Conservation (phyloP, 2,113 vertebrate species). For the Coracopsis vasa region DNA sequence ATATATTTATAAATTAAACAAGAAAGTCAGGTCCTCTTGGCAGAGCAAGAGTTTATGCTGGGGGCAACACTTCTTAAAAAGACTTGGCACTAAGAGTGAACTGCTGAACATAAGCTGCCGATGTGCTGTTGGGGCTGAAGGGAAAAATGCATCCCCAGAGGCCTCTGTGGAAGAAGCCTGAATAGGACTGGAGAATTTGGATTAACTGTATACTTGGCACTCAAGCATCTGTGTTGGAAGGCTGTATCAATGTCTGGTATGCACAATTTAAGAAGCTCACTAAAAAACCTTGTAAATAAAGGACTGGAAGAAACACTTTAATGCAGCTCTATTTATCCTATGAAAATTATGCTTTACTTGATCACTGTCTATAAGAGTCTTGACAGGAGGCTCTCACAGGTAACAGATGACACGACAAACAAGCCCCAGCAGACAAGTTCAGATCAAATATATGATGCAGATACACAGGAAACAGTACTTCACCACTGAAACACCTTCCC, state of each 20-base stretch:
- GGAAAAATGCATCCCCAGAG: not conserved
- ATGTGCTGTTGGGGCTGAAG: not conserved
- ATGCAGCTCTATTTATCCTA: not conserved
- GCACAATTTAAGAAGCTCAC: not conserved
- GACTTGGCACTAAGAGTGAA: not conserved
- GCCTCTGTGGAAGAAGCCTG: not conserved
- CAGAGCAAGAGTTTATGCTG: not conserved
- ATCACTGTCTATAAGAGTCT: not conserved
- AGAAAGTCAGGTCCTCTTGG: not conserved
- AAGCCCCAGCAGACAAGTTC: not conserved
- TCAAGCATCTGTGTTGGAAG: not conserved
- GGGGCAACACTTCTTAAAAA: not conserved
- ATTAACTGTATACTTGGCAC: not conserved
- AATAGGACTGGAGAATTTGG: not conserved
- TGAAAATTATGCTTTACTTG: not conserved
- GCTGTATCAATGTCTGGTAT: not conserved
- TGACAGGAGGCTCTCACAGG: not conserved
- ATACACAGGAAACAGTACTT: not conserved
- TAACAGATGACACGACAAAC: not conserved
- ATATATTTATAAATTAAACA: constrained; percentile 7
- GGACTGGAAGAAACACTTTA: not conserved
- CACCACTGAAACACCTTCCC: not conserved
- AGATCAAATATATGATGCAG: not conserved
- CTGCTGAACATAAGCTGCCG: rapidly evolving
- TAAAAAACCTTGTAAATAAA: not conserved